Evolutionary conservation across 2,888 invertebrate genomes (phyloP).

Genomic region (Lacanobia oleracea): DNA sequence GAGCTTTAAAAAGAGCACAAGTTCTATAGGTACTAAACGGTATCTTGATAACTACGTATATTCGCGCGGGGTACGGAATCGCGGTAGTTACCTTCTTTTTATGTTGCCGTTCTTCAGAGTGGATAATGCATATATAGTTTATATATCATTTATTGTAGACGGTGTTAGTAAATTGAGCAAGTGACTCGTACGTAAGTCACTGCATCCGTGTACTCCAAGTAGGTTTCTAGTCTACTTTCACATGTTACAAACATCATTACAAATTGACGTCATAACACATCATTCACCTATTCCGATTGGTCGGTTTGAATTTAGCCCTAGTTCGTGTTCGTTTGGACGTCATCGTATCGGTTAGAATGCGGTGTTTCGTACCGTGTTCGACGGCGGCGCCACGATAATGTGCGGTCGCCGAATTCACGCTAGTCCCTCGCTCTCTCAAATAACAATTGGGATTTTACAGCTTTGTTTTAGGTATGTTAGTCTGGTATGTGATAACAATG

Average conservation of each 20-base stretch:
- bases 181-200: not conserved
- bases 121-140: not conserved
- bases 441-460: slow-evolving; percentile 28
- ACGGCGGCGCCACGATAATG: slow-evolving; percentile 21
- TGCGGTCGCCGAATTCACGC: slow-evolving; percentile 32
- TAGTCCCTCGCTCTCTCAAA: slow-evolving; percentile 13
- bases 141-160: not conserved
- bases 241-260: not conserved
- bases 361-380: slow-evolving; percentile 17
- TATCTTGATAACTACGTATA: too few relatives aligned
- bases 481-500: slow-evolving; percentile 2
- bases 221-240: not conserved
- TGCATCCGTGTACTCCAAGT: not conserved
- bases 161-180: not conserved
- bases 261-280: slow-evolving; percentile 19
- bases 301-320: slow-evolving; percentile 10
- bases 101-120: too few relatives aligned
- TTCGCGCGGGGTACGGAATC: too few relatives aligned
- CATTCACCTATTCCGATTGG: slow-evolving; percentile 10
- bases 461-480: slow-evolving; percentile 10
- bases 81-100: too few relatives aligned
- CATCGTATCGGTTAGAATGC: slow-evolving; percentile 31
- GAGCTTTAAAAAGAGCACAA: too few relatives aligned
- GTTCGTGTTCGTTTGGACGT: slow-evolving; percentile 42
- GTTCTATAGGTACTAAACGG: too few relatives aligned